Evolutionary conservation across 2,797 vertebrate species (phyloP), one percentile per base, ranked within the genome.

Genomic region (Parambassis ranga): DNA sequence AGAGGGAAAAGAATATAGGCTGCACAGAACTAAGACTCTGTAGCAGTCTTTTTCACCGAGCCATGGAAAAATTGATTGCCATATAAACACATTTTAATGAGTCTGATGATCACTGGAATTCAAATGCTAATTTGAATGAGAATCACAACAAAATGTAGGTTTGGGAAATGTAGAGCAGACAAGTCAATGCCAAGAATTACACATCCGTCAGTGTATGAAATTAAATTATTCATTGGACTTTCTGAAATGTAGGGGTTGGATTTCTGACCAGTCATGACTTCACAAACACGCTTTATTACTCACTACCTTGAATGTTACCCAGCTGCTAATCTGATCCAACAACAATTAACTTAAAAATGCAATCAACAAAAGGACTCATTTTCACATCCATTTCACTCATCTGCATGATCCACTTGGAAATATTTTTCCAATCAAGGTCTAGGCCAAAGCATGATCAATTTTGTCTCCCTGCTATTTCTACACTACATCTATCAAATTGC

Each of bases 21-120:
- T 51, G 61, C 59, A 68, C 66, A 74, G 48, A 75, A 77, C 76
- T 51, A 49, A 57, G 49, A 75, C 77, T 53, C 46, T 51, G 63
- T 62, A 35, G 71, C 73, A 61, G 66, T 31, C 62, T 61, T 84
- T 83, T 53, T n/a, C 56, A 77, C 68, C 72, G 66, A 77, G 70
- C 71, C 76, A 58, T 75, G 74, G 73, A 76, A 51, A 60, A 82
- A 83, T 69, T 82, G 65, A 85, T 81, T 72, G 67, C 47, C 62
- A 70, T 71, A 81, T 84, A 85, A 85, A 86, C 72, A 87, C 44
- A 52, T 81, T 87, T 75, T 84, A 92, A 89, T 90, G 71, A 84
- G 78, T 76, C 55, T 65, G 78, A 83, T 81, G 72, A 86, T 85
- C 76, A 80, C 36, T 72, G 41, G 52, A 81, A 82, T 84, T 73